A percentile compares a stretch with the other conserved stretches of the same genome.
Evolutionary conservation across 2,113 vertebrate species (phyloP).

Genomic region (Triplophysa dalaica): DNA sequence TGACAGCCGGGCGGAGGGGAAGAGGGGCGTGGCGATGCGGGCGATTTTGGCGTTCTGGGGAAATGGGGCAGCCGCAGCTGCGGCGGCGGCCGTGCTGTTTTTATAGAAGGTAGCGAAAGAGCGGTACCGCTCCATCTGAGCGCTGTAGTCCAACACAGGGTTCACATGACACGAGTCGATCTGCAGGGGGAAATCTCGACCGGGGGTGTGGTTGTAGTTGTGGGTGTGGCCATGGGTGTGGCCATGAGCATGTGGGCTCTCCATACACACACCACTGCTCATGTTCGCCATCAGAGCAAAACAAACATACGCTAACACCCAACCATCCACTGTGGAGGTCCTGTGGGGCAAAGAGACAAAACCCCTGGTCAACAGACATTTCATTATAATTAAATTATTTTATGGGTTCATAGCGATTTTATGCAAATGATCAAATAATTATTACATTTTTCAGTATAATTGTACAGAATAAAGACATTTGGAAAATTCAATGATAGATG

Average conservation of each 20-base stretch:
- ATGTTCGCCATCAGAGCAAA: slow-evolving; percentile 80
- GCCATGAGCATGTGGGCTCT: slow-evolving; percentile 67
- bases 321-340: slow-evolving; percentile 30
- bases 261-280: slow-evolving; percentile 89
- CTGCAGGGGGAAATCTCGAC: slow-evolving; percentile 83
- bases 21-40: slow-evolving; percentile 84
- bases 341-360: slow-evolving; percentile 13
- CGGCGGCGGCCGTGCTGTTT: slow-evolving; percentile 87
- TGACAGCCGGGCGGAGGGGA: slow-evolving; percentile 81
- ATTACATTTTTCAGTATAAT: too few species aligned
- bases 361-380: neutral
- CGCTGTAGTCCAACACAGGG: slow-evolving; percentile 88
- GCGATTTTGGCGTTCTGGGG: slow-evolving; percentile 88
- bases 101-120: slow-evolving; percentile 93
- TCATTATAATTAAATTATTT: neutral
- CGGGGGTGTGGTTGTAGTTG: slow-evolving; percentile 65
- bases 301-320: slow-evolving; percentile 43
- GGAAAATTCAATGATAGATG: too few species aligned
- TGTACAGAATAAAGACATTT: too few species aligned
- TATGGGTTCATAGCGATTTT: neutral
- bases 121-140: slow-evolving; percentile 92
- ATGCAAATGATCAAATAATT: too few species aligned
- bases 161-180: slow-evolving; percentile 81
- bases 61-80: slow-evolving; percentile 80
- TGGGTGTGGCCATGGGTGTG: slow-evolving; percentile 52